Conservation (phyloP, 2,888 invertebrate genomes). For the Nycteola revayana region DNA sequence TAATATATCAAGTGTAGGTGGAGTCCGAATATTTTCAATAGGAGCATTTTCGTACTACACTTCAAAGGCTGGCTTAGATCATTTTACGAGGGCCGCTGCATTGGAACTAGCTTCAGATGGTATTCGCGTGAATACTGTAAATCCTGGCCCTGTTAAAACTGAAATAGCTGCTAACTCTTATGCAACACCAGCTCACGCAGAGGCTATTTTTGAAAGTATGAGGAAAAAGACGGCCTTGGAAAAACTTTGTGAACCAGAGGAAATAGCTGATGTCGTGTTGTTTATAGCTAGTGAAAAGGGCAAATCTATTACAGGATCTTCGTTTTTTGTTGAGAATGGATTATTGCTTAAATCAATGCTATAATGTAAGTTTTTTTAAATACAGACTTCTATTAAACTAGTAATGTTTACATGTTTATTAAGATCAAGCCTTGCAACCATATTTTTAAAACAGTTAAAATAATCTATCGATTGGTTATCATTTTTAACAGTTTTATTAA, state of each 20-base stretch:
- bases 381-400: too few relatives aligned
- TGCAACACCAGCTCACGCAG: not conserved
- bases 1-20: constrained; percentile 76
- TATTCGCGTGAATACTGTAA: constrained; percentile 82
- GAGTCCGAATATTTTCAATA: not conserved
- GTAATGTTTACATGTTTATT: too few relatives aligned
- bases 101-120: constrained; percentile 87
- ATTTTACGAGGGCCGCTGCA: constrained; percentile 34
- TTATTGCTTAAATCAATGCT: constrained; percentile 6
- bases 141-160: constrained; percentile 28
- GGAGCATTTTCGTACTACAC: constrained; percentile 15
- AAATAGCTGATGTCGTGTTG: constrained; percentile 37
- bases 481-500: too few relatives aligned
- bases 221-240: constrained; percentile 1
- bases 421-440: too few relatives aligned
- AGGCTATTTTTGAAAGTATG: constrained; percentile 1
- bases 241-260: constrained; percentile 25
- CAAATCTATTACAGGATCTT: constrained; percentile 33
- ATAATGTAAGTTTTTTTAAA: too few relatives aligned
- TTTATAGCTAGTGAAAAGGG: constrained; percentile 37
- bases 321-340: constrained; percentile 21
- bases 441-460: too few relatives aligned
- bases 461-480: too few relatives aligned
- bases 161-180: constrained; percentile 13
- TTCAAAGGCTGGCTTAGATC: constrained; percentile 34